Percentiles rank a stretch among this genome's conserved stretches.
Evolutionary conservation across 2,888 invertebrate species (phyloP).

Genomic region (Unio delphinus): DNA sequence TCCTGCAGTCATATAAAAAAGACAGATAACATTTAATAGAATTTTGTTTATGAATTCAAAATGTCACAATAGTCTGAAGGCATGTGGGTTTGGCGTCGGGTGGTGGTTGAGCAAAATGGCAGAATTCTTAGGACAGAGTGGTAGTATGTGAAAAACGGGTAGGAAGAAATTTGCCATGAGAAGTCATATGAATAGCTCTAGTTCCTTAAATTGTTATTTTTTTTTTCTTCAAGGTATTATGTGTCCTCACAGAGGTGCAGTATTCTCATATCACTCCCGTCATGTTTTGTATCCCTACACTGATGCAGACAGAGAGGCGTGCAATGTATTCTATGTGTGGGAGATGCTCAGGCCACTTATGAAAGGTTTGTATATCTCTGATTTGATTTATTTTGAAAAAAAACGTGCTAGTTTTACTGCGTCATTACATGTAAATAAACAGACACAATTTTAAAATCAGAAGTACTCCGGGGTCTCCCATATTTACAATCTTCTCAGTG

Average conservation of each 20-base stretch:
- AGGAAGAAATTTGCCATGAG: no score
- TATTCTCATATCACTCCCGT: conserved; percentile 71
- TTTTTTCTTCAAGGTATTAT: conserved; percentile 61
- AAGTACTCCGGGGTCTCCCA: no score
- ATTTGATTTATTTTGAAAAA: no score
- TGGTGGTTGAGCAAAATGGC: no score
- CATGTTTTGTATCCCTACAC: conserved; percentile 67
- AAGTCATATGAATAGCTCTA: neutral
- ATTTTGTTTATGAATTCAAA: no score
- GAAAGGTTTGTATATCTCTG: conserved; percentile 56
- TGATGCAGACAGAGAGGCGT: conserved; percentile 68
- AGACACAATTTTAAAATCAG: neutral
- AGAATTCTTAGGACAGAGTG: no score
- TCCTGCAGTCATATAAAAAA: no score
- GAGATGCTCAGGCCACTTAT: conserved; percentile 71
- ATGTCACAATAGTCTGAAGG: no score
- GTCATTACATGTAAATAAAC: neutral
- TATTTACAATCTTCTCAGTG: no score
- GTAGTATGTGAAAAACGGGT: no score
- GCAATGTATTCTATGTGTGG: conserved; percentile 73
- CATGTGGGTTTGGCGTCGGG: no score
- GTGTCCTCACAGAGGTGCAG: conserved; percentile 71
- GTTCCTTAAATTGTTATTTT: neutral
- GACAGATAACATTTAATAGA: no score
- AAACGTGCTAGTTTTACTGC: neutral